Evolutionary conservation across 2,113 vertebrate species (phyloP), one percentile per base, ranked within the genome.

Genomic region (Catagonus wagneri): DNA sequence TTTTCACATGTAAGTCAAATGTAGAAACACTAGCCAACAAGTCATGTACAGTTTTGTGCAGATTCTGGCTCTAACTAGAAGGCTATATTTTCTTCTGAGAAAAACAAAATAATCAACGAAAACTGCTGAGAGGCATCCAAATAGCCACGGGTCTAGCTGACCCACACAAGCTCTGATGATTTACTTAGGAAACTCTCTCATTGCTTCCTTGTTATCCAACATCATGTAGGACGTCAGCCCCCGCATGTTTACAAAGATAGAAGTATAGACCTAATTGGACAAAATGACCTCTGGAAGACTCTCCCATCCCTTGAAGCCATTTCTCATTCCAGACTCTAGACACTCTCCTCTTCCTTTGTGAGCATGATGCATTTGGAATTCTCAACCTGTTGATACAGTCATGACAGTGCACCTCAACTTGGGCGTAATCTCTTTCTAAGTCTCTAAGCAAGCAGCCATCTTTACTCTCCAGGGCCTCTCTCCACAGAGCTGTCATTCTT

Each of bases 131-230:
- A 0, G 25, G 27, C 7, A 15, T 34, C 7, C 7, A 63, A 20
- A 44, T 12, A 36, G 6, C 22, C 22, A 25, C 2, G 0, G 16
- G 7, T 14, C 0, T 54, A 71, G 17, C 19, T 65, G 54, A 27
- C 11, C 14, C 44, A 56, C 3, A n/a, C 13, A 44, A 50, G 2
- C 83, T 17, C 2, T 0, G 2, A 13, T 7, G 1, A 54, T 17
- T 60, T 32, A 54, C 29, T 65, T 19, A n/a, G 23, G 5, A 2
- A 39, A 9, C 5, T 20, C n/a, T 9, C 20, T 50, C 11, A 6
- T 29, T 61, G 9, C 16, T 34, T 44, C 13, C 12, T 58, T 0
- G 1, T 0, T 11, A 10, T 32, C 4, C 1, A 0, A 3, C 34
- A 32, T 25, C 9, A 13, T 23, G 29, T 36, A 19, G 23, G 91